Evolutionary conservation across 2,113 vertebrate genomes (phyloP), one percentile per base, ranked within the genome.

Genomic region (Hydropotes inermis): DNA sequence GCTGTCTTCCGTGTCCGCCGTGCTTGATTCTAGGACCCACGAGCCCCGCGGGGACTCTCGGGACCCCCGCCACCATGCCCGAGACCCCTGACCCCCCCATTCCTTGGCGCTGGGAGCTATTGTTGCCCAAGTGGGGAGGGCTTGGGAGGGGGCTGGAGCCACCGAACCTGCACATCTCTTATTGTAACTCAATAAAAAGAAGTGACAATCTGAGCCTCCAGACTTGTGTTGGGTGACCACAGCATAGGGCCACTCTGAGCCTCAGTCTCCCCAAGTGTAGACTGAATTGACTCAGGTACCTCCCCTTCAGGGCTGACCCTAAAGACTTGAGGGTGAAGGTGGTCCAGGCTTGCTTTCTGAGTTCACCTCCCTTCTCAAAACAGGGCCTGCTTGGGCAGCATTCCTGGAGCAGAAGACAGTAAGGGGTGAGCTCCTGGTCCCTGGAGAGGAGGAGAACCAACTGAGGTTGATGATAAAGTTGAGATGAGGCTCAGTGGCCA

Each of bases 161-260:
- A 28, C 30, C 16, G 10, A 97, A 60, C 23, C 17, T 95, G 89
- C 95, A 91, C 97, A 98, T 96, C 85, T 88, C 88, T 94, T 89
- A 85, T 54, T 95, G 95, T 97, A 97, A 96, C 54, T 98, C 85
- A 98, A 97, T 98, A 98, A 98, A 98, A 61, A 79, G 43, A 96
- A 97, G 86, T 95, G 97, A 98, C 98, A 96, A 97, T 98, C 84
- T 7, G 45, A 91, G 84, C 50, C 90, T 96, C 84, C 11, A 0
- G 50, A 27, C 50, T 47, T n/a, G 54, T 60, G 64, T 55, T 90
- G 89, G 52, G 33, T 60, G 33, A 64, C 64, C 5, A 0, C 7
- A 85, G 54, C n/a, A 8, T 5, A 27, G 54, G 19, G n/a, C 8
- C 12, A 11, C 57, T 6, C 33, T 16, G 11, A 76, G 21, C 54